These are phyloP conservation scores for Helogale parvula DNA, from an alignment of 2,113 vertebrate species.

Conservation along the genomic window DNA sequence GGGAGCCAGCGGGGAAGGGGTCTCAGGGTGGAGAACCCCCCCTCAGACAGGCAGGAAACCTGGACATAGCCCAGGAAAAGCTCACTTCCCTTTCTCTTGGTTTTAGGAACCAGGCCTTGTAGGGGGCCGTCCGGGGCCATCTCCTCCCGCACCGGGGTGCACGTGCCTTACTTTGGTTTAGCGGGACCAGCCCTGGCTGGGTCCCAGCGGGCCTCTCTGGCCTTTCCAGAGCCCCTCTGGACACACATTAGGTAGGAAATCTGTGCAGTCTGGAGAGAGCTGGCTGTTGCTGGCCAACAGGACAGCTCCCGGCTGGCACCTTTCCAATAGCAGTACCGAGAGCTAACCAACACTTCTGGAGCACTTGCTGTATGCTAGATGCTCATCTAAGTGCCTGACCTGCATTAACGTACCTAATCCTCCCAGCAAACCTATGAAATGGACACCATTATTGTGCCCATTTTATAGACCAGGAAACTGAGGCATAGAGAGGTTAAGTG, in stretches of 20 bases:
- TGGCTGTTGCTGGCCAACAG: neutral
- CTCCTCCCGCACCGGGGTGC: conserved; percentile 3
- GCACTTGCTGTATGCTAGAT: neutral
- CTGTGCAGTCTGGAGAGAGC: neutral
- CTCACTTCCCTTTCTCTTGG: conserved; percentile 81
- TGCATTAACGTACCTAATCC: neutral
- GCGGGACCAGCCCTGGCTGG: conserved; percentile 36
- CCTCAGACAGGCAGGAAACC: neutral
- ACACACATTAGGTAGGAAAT: conserved; percentile 43
- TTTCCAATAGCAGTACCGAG: neutral
- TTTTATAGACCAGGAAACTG: conserved; percentile 50
- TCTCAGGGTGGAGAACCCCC: neutral
- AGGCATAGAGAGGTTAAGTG: conserved; percentile 25
- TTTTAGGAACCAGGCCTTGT: conserved; percentile 83
- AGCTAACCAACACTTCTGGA: conserved; percentile 31
- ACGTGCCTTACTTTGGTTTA: conserved; percentile 59
- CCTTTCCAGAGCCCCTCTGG: neutral
- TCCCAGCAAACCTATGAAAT: neutral
- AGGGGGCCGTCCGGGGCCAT: conserved; percentile 69
- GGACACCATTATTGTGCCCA: neutral
- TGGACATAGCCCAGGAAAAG: neutral
- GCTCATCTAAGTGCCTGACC: neutral
- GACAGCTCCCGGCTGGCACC: neutral
- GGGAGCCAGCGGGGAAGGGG: rapidly evolving
- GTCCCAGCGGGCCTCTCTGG: conserved; percentile 4